phyloP scores from a whole-genome alignment of 2,888 invertebrate species.

The Eudemis profundana region DNA sequence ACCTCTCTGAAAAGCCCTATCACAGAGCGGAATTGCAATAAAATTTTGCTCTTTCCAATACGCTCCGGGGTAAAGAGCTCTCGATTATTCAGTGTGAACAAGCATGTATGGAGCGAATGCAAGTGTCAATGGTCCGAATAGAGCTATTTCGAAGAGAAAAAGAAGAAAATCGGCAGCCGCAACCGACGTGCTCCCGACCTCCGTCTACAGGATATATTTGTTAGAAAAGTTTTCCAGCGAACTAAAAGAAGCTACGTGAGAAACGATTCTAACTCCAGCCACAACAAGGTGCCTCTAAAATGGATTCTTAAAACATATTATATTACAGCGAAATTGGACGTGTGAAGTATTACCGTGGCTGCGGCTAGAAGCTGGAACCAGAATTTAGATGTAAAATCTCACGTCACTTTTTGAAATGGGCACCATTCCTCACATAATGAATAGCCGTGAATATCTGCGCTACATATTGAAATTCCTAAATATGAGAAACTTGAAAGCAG shows the following conservation, averaged over 20 bases:
- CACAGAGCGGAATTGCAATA: slow-evolving; percentile 50
- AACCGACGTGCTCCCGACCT: slow-evolving; percentile 48
- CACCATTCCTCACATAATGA: slow-evolving; percentile 2
- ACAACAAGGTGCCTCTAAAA: slow-evolving; percentile 49
- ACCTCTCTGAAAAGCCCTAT: slow-evolving; percentile 36
- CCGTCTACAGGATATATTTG: slow-evolving; percentile 43
- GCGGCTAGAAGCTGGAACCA: slow-evolving; percentile 7
- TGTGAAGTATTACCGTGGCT: slow-evolving; percentile 17
- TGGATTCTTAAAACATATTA: slow-evolving; percentile 39
- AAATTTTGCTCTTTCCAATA: slow-evolving; percentile 53
- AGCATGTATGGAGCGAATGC: slow-evolving; percentile 56
- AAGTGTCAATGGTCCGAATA: slow-evolving; percentile 64
- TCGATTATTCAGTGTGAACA: slow-evolving; percentile 69
- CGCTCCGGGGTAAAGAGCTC: slow-evolving; percentile 54
- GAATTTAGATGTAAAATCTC: slow-evolving; percentile 6
- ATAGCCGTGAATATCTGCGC: background rate
- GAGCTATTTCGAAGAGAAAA: slow-evolving; percentile 66
- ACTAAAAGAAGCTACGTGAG: slow-evolving; percentile 53
- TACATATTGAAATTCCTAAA: too few species aligned
- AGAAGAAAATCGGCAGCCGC: slow-evolving; percentile 62
- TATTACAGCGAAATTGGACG: slow-evolving; percentile 22
- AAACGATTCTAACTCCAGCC: slow-evolving; percentile 52
- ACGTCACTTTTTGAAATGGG: background rate
- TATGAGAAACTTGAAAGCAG: background rate
- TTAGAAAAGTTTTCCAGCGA: slow-evolving; percentile 51